These are phyloP conservation scores for Acanthacorydalis orientalis DNA, from an alignment of 2,888 invertebrate species.

Conservation along the genomic window DNA sequence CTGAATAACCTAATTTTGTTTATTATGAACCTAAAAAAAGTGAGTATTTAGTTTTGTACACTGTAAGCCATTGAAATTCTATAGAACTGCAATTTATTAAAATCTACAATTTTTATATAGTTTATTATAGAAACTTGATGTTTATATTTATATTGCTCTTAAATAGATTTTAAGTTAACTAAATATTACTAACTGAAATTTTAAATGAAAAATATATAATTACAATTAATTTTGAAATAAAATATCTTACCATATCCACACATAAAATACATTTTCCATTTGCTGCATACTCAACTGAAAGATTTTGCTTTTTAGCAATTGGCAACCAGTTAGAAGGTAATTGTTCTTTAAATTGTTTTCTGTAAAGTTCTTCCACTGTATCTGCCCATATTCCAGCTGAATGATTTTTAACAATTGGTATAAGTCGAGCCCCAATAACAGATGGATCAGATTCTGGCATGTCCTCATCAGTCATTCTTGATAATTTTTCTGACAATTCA, in stretches of 20 bases:
- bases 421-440: slow-evolving; percentile 15
- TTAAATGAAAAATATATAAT: background rate
- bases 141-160: too few relatives aligned
- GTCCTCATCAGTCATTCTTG: slow-evolving; percentile 20
- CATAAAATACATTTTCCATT: slow-evolving; percentile 20
- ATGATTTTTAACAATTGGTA: slow-evolving; percentile 28
- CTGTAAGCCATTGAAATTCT: too few relatives aligned
- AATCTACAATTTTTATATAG: too few relatives aligned
- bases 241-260: background rate
- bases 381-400: slow-evolving; percentile 41
- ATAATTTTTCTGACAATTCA: slow-evolving; percentile 11
- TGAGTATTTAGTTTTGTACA: too few relatives aligned
- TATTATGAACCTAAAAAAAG: too few relatives aligned
- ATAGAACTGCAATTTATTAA: too few relatives aligned
- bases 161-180: too few relatives aligned
- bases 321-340: slow-evolving; percentile 46
- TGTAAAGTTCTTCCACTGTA: slow-evolving; percentile 37
- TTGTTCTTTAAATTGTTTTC: slow-evolving; percentile 37
- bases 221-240: background rate
- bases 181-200: background rate
- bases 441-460: slow-evolving; percentile 18
- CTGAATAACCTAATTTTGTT: too few relatives aligned
- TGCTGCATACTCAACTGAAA: slow-evolving; percentile 31
- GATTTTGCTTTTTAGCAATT: slow-evolving; percentile 30
- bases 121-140: too few relatives aligned